Evolutionary conservation across 2,113 vertebrate genomes (phyloP).

Genomic region (Oceanodroma tethys): DNA sequence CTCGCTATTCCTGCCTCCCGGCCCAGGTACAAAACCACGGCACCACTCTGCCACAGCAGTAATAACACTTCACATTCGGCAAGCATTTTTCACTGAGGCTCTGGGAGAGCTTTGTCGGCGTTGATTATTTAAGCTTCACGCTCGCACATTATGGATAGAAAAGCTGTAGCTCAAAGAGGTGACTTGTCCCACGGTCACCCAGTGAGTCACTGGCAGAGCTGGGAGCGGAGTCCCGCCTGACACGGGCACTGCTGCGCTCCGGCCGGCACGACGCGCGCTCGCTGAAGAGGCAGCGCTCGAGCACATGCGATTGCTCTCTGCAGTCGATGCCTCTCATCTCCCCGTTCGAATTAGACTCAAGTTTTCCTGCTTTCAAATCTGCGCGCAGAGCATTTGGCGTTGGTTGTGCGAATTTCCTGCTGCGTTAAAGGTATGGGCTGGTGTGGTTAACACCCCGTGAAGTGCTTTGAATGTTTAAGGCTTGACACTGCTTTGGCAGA

Average conservation of each 20-base stretch:
- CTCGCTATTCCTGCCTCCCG: not conserved
- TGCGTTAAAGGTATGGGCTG: not conserved
- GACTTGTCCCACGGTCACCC: not conserved
- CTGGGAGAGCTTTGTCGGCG: not conserved
- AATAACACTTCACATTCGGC: not conserved
- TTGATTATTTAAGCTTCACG: not conserved
- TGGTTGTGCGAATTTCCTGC: not conserved
- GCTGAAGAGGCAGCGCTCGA: not conserved
- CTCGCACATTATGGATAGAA: not conserved
- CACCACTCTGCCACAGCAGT: not conserved
- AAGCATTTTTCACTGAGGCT: not conserved
- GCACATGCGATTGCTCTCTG: not conserved
- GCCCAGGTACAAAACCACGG: accelerated
- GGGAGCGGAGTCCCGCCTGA: not conserved
- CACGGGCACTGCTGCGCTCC: not conserved
- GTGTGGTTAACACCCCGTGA: not conserved
- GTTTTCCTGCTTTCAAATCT: not conserved
- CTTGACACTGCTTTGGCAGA: not conserved
- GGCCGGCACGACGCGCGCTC: not conserved
- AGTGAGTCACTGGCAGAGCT: not conserved
- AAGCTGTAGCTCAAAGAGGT: not conserved
- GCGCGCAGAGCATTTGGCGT: not conserved
- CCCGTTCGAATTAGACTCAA: not conserved
- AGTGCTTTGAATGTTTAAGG: not conserved
- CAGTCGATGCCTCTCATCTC: not conserved